Evolutionary conservation across 2,113 vertebrate genomes (phyloP), one percentile per base, ranked within the genome.

Genomic region (Athene noctua): DNA sequence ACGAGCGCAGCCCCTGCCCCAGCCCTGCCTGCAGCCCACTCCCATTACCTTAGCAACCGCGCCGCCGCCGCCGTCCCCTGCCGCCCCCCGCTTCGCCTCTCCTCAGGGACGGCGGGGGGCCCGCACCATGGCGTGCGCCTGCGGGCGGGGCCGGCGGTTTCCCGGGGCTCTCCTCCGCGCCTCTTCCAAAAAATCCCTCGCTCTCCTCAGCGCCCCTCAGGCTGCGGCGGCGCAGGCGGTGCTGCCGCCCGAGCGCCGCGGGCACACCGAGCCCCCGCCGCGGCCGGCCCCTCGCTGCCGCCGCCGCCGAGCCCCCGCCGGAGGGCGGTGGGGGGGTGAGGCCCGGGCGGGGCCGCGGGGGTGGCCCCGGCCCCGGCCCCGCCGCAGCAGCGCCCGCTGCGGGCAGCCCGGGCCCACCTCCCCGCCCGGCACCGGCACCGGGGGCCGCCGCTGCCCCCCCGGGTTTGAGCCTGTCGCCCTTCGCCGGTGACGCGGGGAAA

Each of bases 31-130:
- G 47, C 66, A 82, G 52, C 91, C 93, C 96, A 70, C 90, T 93
- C 92, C 95, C 88, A 98, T 98, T 98, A 98, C 98, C 98, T 98
- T 98, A 96, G 98, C 98, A 97, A 82, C 91, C 57, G 91, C n/a
- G n/a, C n/a, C n/a, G n/a, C n/a, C 78, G 70, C 54, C 68, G 68
- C 73, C 58, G 94, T 71, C 66, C 94, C 86, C 80, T 13, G 74
- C 61, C 49, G 55, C 46, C 88, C 80, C 75, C 27, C 52, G 46
- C 74, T 34, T 74, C 55, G 65, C 42, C 81, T 88, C 95, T 88
- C 90, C 90, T 97, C 97, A 84, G 94, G 84, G 97, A 52, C 91
- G 36, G 81, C 77, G 86, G 79, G 54, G 88, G 66, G 82, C 80
- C 96, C 27, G 81, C 93, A 63, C 89, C 97, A 96, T 97, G 96